Base-by-base conservation (phyloP, 2,113 vertebrate species). In the Bombycilla garrulus region DNA sequence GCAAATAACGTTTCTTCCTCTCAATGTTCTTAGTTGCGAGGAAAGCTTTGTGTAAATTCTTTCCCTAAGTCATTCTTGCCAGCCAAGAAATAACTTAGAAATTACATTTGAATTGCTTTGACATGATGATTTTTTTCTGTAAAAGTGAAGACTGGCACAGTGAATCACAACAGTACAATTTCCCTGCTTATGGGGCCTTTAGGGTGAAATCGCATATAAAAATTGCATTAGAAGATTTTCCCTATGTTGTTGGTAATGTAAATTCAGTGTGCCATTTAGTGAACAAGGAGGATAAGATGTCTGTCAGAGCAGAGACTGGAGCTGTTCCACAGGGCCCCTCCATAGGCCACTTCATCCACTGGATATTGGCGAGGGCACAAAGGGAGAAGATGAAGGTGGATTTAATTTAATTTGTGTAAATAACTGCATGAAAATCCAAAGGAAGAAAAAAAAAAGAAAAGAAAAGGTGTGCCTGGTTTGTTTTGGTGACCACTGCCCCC, bases 81-180 rank as follows among this genome's bases (percentile, higher is more conserved):
- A 90, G 81, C 61, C 47, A 50, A 95, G 95, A 95, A 87, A 95
- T 97, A 96, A 96, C 93, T 84, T 93, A 93, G 81, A 70, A 93
- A 94, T 93, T 94, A 62, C 78, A 76, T 94, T 81, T 85, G 83
- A 94, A 94, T 97, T 94, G 77, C 77, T 92, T 88, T 95, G 97
- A 95, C 92, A 93, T 24, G 16, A 94, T 94, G 90, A 61, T 95
- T 95, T 96, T 95, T 95, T 96, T 71, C 93, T 92, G 74, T 81
- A 81, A 73, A 96, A 97, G 76, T 60, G 87, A 76, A 79, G 81
- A 65, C 82, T 1, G 0, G 84, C 69, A 69, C 61, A 70, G 70
- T 92, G 81, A 88, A 94, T 95, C 92, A 87, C 45, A 33, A 36
- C 60, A 57, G 86, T 23, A 73, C 42, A 38, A 72, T 93, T 81